These are phyloP conservation scores for Silurus glanis DNA, from an alignment of 2,113 vertebrate genomes.

Conservation along the genomic window DNA sequence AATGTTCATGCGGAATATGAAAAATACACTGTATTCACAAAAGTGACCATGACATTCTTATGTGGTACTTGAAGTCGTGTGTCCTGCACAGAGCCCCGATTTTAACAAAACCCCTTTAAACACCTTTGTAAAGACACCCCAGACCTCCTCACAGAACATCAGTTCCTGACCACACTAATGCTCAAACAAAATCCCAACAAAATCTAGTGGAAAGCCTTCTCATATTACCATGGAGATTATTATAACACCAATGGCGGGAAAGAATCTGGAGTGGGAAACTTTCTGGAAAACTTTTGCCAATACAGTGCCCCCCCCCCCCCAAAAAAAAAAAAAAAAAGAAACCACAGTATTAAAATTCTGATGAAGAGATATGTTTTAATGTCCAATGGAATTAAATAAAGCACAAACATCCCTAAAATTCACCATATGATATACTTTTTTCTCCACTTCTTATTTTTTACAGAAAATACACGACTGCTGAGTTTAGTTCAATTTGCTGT, in stretches of 20 bases:
- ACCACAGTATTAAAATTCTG: too few relatives aligned
- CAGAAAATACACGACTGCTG: neutral
- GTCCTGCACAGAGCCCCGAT: neutral
- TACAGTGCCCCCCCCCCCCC: neutral
- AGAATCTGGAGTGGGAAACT: neutral
- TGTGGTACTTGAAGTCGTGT: neutral
- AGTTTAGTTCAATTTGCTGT: slow-evolving; percentile 4
- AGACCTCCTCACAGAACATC: neutral
- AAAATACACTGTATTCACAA: neutral
- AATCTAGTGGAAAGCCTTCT: neutral
- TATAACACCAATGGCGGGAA: neutral
- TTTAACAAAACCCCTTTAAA: neutral
- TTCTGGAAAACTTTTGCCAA: neutral
- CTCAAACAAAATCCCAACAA: neutral
- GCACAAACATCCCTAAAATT: neutral
- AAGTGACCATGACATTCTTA: neutral
- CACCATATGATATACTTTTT: neutral
- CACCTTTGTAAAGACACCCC: neutral
- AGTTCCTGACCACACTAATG: neutral
- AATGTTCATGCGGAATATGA: too few relatives aligned
- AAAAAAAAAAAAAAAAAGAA: too few relatives aligned
- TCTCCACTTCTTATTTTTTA: slow-evolving; percentile 59
- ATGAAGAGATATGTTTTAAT: neutral
- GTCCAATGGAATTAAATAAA: neutral
- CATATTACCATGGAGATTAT: neutral